Percentiles rank a stretch among this genome's conserved stretches.
These are phyloP conservation scores for Hypotaenidia philippensis DNA, from an alignment of 2,797 vertebrate genomes.

Conservation along the genomic window DNA sequence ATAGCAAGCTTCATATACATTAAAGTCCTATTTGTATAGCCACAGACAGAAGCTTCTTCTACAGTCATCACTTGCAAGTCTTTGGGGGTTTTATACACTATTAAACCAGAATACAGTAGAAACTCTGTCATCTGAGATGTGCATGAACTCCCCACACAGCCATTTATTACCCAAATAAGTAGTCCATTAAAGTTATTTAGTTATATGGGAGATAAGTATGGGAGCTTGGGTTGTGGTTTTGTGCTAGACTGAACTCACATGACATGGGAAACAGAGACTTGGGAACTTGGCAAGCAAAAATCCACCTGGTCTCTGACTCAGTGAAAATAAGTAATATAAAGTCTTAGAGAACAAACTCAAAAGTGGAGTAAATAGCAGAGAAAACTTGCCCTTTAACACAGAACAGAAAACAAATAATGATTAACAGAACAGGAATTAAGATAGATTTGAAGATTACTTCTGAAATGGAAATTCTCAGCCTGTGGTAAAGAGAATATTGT, in stretches of 20 bases:
- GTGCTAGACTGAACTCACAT: not conserved
- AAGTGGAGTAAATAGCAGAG: not conserved
- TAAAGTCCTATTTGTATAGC: not conserved
- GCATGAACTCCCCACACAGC: not conserved
- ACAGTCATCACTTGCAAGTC: not conserved
- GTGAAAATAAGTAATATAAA: not conserved
- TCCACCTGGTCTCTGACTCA: not conserved
- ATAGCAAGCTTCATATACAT: not conserved
- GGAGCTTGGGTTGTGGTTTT: not conserved
- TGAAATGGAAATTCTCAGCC: not conserved
- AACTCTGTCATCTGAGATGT: not conserved
- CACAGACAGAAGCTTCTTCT: not conserved
- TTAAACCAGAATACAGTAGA: not conserved
- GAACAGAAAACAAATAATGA: not conserved
- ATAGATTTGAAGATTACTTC: not conserved
- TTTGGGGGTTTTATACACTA: fast-evolving
- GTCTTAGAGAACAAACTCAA: not conserved
- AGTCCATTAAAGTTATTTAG: not conserved
- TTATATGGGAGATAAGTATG: not conserved
- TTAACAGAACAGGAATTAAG: not conserved
- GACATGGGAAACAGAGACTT: not conserved
- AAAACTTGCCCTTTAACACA: not conserved
- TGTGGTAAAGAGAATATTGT: not conserved
- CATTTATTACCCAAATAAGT: not conserved
- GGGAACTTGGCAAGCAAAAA: not conserved